These are phyloP conservation scores for Kryptolebias marmoratus DNA, from an alignment of 2,113 vertebrate species.

Conservation along the genomic window DNA sequence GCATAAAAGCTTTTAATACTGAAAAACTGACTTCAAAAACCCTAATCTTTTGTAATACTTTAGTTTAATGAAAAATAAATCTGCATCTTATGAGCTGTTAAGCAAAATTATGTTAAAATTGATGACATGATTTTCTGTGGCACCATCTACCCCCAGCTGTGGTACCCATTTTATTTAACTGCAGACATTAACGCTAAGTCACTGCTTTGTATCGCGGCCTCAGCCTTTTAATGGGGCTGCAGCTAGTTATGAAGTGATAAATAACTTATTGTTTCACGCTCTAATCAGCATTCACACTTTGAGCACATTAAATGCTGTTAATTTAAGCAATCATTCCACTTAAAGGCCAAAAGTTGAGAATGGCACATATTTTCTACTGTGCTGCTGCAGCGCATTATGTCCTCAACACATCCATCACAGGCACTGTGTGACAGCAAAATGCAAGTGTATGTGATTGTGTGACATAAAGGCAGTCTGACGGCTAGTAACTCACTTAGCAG, in stretches of 20 bases:
- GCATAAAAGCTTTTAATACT: slow-evolving; percentile 34
- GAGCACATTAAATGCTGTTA: slow-evolving; percentile 95
- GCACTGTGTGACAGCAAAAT: slow-evolving; percentile 95
- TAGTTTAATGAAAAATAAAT: slow-evolving; percentile 50
- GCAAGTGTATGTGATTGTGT: slow-evolving; percentile 75
- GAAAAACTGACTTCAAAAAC: slow-evolving; percentile 31
- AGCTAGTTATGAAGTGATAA: slow-evolving; percentile 98
- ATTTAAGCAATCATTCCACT: slow-evolving; percentile 99
- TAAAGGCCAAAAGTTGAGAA: slow-evolving; percentile 91
- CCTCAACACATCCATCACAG: slow-evolving; percentile 94
- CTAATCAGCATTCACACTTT: slow-evolving; percentile 99
- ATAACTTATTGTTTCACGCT: slow-evolving; percentile 99
- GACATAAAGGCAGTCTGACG: slow-evolving; percentile 88
- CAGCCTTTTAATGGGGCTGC: slow-evolving; percentile 95
- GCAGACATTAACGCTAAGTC: slow-evolving; percentile 90
- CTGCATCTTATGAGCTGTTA: slow-evolving; percentile 61
- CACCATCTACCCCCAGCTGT: slow-evolving; percentile 72
- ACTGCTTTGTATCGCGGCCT: slow-evolving; percentile 94
- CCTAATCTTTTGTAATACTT: slow-evolving; percentile 38
- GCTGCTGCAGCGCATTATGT: slow-evolving; percentile 89
- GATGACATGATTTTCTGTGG: slow-evolving; percentile 68
- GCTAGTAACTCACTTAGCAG: slow-evolving; percentile 99
- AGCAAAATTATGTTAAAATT: slow-evolving; percentile 53
- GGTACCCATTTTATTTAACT: slow-evolving; percentile 73
- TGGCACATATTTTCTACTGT: slow-evolving; percentile 87